Evolutionary conservation across 1,140 invertebrate species (phyloP).

Genomic region (Drosophila triauraria): DNA sequence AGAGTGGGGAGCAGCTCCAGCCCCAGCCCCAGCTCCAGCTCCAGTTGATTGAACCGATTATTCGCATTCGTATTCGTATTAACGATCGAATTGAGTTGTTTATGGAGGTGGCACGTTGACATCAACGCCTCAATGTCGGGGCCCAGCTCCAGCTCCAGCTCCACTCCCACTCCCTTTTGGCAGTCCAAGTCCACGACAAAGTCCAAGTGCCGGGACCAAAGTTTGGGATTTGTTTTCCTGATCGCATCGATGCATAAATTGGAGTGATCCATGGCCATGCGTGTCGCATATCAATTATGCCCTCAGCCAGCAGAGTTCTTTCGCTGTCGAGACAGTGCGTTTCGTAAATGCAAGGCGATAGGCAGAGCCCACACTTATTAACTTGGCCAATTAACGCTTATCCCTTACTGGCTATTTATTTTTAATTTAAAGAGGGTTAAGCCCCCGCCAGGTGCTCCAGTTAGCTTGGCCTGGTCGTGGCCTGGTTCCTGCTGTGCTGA

Average conservation of each 20-base stretch:
- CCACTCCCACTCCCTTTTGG: constrained; percentile 13
- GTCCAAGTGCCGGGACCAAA: constrained; percentile 26
- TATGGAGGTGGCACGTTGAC: constrained; percentile 57
- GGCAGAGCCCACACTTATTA: background rate
- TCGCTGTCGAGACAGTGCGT: constrained; percentile 24
- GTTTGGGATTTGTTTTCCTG: constrained; percentile 62
- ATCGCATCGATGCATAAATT: constrained; percentile 69
- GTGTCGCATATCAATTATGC: constrained; percentile 68
- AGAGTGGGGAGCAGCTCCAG: constrained; percentile 11
- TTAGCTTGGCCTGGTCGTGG: constrained; percentile 30
- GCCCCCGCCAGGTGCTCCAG: constrained; percentile 29
- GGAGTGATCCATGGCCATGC: constrained; percentile 61
- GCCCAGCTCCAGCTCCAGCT: background rate
- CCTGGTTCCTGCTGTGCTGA: constrained; percentile 46
- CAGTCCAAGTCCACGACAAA: constrained; percentile 27
- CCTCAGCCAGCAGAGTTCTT: constrained; percentile 16
- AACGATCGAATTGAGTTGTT: constrained; percentile 58
- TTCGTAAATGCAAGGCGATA: constrained; percentile 8
- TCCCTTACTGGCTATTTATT: background rate
- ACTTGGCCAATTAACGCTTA: no score
- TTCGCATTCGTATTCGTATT: constrained; percentile 45
- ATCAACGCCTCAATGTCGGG: constrained; percentile 53
- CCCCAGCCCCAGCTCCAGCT: background rate
- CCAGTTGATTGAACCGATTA: constrained; percentile 75
- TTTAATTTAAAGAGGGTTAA: background rate